These are phyloP conservation scores for Pseudorhiza aurosa DNA, from an alignment of 30 jellyfish, hydroid and myxozoan species.

Conservation along the genomic window DNA sequence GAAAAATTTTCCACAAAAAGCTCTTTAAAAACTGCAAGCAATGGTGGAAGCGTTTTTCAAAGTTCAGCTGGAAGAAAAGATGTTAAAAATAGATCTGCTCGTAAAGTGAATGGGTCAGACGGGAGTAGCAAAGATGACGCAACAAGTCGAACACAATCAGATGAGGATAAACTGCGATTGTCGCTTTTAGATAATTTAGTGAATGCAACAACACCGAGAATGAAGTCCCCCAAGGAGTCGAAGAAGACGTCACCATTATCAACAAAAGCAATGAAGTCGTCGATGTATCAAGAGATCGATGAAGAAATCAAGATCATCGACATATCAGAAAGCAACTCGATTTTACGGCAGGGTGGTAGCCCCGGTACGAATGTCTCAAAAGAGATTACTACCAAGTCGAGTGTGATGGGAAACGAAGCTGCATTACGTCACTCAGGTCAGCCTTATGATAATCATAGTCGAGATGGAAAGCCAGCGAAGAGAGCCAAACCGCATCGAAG, in stretches of 20 bases:
- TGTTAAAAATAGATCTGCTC: not conserved
- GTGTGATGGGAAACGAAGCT: not conserved
- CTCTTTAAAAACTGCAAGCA: not conserved
- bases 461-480: slow-evolving; percentile 1
- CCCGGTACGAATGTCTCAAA: not conserved
- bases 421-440: slow-evolving; percentile 18
- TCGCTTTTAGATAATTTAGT: slow-evolving; percentile 3
- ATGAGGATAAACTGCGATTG: slow-evolving; percentile 31
- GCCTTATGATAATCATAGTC: slow-evolving; percentile 16
- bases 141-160: slow-evolving; percentile 36
- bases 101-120: slow-evolving; percentile 23
- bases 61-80: slow-evolving; percentile 20
- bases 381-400: not conserved
- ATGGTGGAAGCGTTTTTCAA: not conserved
- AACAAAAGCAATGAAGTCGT: not conserved
- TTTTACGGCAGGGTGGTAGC: slow-evolving; percentile 6
- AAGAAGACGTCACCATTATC: slow-evolving; percentile 19
- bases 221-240: slow-evolving; percentile 10
- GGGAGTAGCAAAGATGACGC: slow-evolving; percentile 48
- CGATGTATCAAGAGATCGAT: not conserved
- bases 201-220: not conserved
- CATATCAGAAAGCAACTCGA: slow-evolving; percentile 40
- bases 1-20: not conserved
- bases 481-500: slow-evolving; percentile 45
- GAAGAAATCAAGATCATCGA: slow-evolving; percentile 45